A percentile compares a stretch with the other conserved stretches of the same genome.
These are phyloP conservation scores for Hipposideros armiger DNA, from an alignment of 2,113 vertebrate genomes.

Conservation along the genomic window DNA sequence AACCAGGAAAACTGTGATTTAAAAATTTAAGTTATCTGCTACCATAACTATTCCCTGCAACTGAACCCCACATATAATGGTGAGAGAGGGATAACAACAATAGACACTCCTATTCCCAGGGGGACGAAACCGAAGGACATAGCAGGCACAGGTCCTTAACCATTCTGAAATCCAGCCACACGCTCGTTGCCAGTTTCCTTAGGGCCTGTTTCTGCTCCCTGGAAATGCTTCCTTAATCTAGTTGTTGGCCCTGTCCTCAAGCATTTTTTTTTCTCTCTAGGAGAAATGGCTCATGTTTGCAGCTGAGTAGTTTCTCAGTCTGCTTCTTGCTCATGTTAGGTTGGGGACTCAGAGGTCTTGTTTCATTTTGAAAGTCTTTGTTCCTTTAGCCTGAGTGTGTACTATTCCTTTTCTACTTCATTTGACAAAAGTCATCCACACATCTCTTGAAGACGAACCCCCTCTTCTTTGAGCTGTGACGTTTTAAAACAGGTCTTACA, in stretches of 20 bases:
- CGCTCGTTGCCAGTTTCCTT: too few relatives aligned
- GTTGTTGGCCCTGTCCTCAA: background rate
- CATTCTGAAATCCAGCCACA: background rate
- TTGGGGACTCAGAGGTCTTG: background rate
- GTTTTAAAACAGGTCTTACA: background rate
- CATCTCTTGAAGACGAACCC: background rate
- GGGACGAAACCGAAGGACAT: background rate
- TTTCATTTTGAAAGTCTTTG: conserved; percentile 11
- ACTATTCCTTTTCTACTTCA: background rate
- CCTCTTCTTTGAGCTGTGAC: background rate
- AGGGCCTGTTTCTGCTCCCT: background rate
- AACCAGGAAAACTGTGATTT: background rate
- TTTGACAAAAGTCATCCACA: background rate
- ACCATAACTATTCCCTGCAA: background rate
- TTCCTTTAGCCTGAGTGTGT: background rate
- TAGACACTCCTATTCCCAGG: too few relatives aligned
- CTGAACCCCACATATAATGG: too few relatives aligned
- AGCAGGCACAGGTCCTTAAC: background rate
- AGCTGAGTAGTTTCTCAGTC: background rate
- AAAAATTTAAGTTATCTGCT: background rate
- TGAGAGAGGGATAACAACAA: background rate
- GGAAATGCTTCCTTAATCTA: background rate
- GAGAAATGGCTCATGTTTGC: conserved; percentile 10
- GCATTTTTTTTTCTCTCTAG: background rate
- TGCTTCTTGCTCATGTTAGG: background rate